These are phyloP conservation scores for Mus spretus DNA, from an alignment of 2,797 vertebrate species.

Conservation along the genomic window DNA sequence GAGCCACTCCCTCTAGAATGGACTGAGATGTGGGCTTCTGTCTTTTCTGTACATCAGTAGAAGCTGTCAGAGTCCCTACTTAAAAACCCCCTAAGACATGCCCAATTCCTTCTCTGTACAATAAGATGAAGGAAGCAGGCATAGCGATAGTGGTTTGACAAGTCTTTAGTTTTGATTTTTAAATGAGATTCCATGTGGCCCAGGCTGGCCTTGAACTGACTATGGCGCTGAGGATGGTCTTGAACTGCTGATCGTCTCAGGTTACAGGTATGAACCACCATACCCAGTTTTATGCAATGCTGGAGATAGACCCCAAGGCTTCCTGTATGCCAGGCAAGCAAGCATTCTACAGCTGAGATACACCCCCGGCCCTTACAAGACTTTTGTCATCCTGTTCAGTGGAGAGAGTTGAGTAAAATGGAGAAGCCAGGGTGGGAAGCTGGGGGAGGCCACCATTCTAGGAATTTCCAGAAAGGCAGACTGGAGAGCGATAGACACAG, in stretches of 20 bases:
- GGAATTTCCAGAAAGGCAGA: constrained; percentile 17
- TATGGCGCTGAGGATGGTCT: background rate
- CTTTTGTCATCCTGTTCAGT: background rate
- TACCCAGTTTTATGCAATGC: background rate
- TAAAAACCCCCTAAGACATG: background rate
- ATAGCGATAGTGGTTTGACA: background rate
- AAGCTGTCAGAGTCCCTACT: background rate
- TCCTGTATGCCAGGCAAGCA: background rate
- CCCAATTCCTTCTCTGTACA: background rate
- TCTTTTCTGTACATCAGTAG: background rate
- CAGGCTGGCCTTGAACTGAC: background rate
- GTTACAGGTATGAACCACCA: background rate
- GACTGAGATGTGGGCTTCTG: background rate
- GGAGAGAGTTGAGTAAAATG: background rate
- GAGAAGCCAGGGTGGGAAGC: background rate
- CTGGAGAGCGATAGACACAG: constrained; percentile 12
- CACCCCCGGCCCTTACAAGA: background rate
- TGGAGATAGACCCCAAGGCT: background rate
- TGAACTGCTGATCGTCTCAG: background rate
- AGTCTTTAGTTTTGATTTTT: background rate
- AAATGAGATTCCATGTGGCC: background rate
- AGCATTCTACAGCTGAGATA: background rate
- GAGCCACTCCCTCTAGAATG: background rate
- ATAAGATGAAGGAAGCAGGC: background rate
- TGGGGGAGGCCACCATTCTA: background rate